Base-by-base conservation (phyloP, 2,113 vertebrate species). In the Alosa alosa region DNA sequence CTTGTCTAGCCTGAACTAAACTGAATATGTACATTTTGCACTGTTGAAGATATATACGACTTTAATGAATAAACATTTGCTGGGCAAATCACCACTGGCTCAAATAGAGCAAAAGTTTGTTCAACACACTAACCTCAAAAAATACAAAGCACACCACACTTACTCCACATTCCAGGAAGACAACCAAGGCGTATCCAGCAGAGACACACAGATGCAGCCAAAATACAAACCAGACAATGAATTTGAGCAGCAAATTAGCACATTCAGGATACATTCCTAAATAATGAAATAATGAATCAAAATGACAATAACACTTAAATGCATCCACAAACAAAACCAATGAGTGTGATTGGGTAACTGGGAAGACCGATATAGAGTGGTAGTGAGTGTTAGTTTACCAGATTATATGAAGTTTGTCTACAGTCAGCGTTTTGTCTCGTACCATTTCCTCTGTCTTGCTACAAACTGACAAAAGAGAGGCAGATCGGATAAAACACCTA, bases 1-100 rank as follows among this genome's bases (percentile, higher is more conserved):
- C 57, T 88, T 68, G 60, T 90, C 82, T 90, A 84, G 83, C 83
- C 83, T 88, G 47, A 86, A 89, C 36, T 89, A 90, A 87, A 86
- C 85, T 86, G 84, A 84, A 88, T 83, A 25, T 45, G 68, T 83
- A 78, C 15, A 78, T 78, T 13, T 78, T 78, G 72, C 72, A 78
- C 72, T 78, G 72, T 78, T 78, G 72, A 39, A 78, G 39, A 78
- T 60, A 20, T 18, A 3, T 20, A 60, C 18, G 41, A 31, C 72
- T 78, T 78, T 36, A 36, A 78, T 78, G 20, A 78, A 78, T 78
- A 78, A 78, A 36, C 31, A 78, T 78, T 78, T 78, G 72, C 72
- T 78, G 72, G 31, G 72, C 72, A 78, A 78, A 78, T 39, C 36
- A 78, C 5, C 13, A 78, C 36, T 72, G 64, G 25, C 31, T 78